phyloP scores from a whole-genome alignment of 2,113 vertebrate genomes.

The Amia ocellicauda region DNA sequence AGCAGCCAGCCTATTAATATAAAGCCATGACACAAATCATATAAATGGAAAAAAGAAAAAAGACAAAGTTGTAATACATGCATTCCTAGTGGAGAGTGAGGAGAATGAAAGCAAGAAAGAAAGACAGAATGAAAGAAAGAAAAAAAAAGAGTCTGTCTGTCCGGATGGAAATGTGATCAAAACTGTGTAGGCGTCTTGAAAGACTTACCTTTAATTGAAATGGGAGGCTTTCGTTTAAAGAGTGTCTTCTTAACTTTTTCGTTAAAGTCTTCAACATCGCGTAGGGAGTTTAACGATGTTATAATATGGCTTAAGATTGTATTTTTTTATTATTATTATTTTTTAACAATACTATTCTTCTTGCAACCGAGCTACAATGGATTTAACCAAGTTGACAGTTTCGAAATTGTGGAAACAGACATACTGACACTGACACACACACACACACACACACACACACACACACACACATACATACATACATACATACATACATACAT shows the following conservation, averaged over 20 bases:
- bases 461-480: slow-evolving; percentile 30
- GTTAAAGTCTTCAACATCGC: slow-evolving; percentile 82
- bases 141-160: too few relatives aligned
- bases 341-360: slow-evolving; percentile 1
- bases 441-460: slow-evolving; percentile 44
- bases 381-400: slow-evolving; percentile 28
- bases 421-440: slow-evolving; percentile 43
- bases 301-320: slow-evolving; percentile 31
- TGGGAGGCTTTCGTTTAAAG: slow-evolving; percentile 82
- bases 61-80: too few relatives aligned
- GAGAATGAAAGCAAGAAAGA: too few relatives aligned
- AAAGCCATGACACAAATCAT: too few relatives aligned
- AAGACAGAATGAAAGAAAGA: too few relatives aligned
- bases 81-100: too few relatives aligned
- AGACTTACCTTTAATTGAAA: slow-evolving; percentile 85
- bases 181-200: neutral
- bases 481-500: too few relatives aligned
- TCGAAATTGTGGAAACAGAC: slow-evolving; percentile 13
- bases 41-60: too few relatives aligned
- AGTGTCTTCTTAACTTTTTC: slow-evolving; percentile 84
- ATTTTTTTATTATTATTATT: slow-evolving; percentile 7
- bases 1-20: too few relatives aligned
- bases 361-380: slow-evolving; percentile 7
- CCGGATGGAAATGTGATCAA: neutral
- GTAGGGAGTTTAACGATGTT: slow-evolving; percentile 21